Conservation (phyloP, 2,888 invertebrate genomes). For the Xestoiulus laeticollis region DNA sequence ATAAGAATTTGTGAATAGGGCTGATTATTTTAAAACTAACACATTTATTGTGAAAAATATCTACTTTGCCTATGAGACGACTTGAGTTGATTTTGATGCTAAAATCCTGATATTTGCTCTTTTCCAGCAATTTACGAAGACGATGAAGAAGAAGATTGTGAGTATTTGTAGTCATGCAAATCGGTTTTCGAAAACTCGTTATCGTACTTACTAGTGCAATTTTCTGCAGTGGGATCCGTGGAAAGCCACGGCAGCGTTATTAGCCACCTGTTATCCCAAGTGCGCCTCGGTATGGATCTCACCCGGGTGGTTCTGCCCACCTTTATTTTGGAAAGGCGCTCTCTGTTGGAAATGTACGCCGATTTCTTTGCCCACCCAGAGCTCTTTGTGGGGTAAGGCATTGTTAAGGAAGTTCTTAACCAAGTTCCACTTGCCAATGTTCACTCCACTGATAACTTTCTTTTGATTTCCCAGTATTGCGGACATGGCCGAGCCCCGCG, state of each 20-base stretch:
- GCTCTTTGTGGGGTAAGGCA: conserved; percentile 83
- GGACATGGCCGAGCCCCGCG: conserved; percentile 83
- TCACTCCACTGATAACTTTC: not conserved
- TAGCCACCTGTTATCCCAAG: conserved; percentile 95
- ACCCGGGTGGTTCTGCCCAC: conserved; percentile 99
- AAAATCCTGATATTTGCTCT: conserved; percentile 52
- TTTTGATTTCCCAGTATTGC: conserved; percentile 77
- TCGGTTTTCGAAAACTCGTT: not conserved
- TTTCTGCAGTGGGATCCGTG: conserved; percentile 78
- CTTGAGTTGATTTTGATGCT: too few species aligned
- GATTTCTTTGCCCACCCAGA: conserved; percentile 99
- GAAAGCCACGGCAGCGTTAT: conserved; percentile 98
- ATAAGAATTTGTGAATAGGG: too few species aligned
- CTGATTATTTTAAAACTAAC: too few species aligned
- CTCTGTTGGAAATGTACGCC: conserved; percentile 99
- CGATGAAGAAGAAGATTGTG: conserved; percentile 81
- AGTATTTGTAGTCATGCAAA: conserved; percentile 61
- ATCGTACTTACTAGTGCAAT: not conserved
- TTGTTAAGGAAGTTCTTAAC: not conserved
- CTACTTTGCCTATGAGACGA: too few species aligned
- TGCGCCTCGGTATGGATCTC: conserved; percentile 99
- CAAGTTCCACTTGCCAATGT: not conserved
- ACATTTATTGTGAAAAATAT: too few species aligned
- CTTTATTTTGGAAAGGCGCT: conserved; percentile 96
- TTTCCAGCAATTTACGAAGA: conserved; percentile 85